A percentile compares a stretch with the other conserved stretches of the same genome.
phyloP scores from a whole-genome alignment of 2,888 invertebrate species.

The Entomobrya multifasciata region DNA sequence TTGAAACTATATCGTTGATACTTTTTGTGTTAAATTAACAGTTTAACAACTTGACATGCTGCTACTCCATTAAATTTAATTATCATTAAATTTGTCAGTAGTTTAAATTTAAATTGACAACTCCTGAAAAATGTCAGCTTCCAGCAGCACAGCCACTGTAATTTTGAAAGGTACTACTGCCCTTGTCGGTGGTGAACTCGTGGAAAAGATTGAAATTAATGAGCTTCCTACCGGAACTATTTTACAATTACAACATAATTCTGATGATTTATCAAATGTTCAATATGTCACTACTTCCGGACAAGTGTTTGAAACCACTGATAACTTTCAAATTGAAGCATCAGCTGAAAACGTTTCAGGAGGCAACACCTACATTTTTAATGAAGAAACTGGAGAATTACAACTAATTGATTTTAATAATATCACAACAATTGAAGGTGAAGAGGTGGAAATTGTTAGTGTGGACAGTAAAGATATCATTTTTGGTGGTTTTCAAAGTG shows the following conservation, averaged over 20 bases:
- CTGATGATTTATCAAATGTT: neutral
- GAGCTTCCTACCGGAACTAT: neutral
- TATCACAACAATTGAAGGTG: neutral
- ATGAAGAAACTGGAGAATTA: slow-evolving; percentile 68
- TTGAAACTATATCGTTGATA: too few species aligned
- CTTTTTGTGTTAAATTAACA: too few species aligned
- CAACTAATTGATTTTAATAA: slow-evolving; percentile 48
- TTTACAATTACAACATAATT: neutral
- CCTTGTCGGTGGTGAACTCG: neutral
- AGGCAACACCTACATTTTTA: slow-evolving; percentile 56
- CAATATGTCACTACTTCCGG: neutral
- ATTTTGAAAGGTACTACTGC: neutral
- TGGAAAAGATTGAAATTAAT: neutral
- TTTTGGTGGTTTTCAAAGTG: neutral
- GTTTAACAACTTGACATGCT: too few species aligned
- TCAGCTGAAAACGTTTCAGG: too few species aligned
- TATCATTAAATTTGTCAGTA: too few species aligned
- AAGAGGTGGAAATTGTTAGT: slow-evolving; percentile 69
- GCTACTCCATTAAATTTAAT: too few species aligned
- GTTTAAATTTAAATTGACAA: too few species aligned
- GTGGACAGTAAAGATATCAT: slow-evolving; percentile 44
- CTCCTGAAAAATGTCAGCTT: too few species aligned
- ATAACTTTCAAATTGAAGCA: neutral
- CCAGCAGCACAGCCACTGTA: neutral
- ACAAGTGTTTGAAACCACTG: neutral